A percentile compares a stretch with the other conserved stretches of the same genome.
phyloP scores from a whole-genome alignment of 2,113 vertebrate genomes.

The Tinamus guttatus region DNA sequence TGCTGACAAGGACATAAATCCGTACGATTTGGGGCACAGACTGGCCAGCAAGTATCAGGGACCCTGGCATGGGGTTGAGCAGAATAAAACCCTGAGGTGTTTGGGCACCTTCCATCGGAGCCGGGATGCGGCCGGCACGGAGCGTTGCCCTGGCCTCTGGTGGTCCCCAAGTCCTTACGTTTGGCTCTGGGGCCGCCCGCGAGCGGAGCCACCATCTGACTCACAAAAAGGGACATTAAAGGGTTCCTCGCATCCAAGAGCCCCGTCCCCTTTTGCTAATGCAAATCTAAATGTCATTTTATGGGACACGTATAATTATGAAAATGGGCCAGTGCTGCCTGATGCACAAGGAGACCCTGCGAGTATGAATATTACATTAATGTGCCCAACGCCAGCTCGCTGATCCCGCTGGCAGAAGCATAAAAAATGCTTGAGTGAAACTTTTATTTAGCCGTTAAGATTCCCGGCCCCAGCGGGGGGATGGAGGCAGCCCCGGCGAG shows the following conservation, averaged over 20 bases:
- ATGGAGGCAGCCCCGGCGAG: conserved; percentile 77
- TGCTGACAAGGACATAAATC: background rate
- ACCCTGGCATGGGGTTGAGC: background rate
- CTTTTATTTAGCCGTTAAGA: conserved; percentile 83
- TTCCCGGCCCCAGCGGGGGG: conserved; percentile 79
- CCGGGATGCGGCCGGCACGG: background rate
- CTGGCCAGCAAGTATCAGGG: too few species aligned
- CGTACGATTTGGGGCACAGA: background rate
- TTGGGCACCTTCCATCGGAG: background rate
- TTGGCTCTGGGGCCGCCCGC: background rate
- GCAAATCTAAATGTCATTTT: conserved; percentile 78
- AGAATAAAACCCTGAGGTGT: background rate
- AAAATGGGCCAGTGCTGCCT: conserved; percentile 60
- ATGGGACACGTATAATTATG: conserved; percentile 73
- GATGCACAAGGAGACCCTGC: conserved; percentile 57
- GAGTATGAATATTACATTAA: conserved; percentile 81
- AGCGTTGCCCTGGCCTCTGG: rapidly evolving
- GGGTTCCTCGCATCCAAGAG: conserved; percentile 24
- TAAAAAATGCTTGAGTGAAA: conserved; percentile 82
- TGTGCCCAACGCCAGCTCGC: conserved; percentile 76
- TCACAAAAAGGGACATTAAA: conserved; percentile 29
- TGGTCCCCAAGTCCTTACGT: background rate
- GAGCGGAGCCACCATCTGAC: background rate
- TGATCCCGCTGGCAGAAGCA: conserved; percentile 79
- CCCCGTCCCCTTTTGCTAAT: conserved; percentile 10